These are phyloP conservation scores for Syngnathus rostellatus DNA, from an alignment of 2,797 vertebrate genomes.

Conservation along the genomic window DNA sequence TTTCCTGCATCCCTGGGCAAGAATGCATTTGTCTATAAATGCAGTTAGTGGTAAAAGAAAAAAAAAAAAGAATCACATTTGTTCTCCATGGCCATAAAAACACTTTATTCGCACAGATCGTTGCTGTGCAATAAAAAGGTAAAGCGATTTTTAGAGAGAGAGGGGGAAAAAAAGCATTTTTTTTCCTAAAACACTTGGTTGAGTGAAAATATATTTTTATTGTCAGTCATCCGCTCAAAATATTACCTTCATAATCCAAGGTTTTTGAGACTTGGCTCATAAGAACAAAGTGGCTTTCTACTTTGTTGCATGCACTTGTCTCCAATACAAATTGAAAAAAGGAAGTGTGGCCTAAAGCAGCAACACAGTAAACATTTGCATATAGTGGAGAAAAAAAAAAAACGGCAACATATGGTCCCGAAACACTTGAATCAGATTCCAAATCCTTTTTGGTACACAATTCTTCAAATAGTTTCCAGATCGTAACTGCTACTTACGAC, in stretches of 20 bases:
- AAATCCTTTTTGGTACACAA: no score
- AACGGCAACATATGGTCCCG: no score
- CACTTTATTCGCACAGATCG: not conserved
- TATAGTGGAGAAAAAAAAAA: no score
- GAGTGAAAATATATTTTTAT: not conserved
- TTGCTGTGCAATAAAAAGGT: not conserved
- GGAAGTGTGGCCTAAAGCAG: not conserved
- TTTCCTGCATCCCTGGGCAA: constrained; percentile 30
- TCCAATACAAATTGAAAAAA: not conserved
- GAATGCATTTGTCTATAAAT: constrained; percentile 21
- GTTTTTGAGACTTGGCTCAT: not conserved
- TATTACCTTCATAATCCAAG: not conserved
- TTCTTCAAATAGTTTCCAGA: no score
- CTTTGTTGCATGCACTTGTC: not conserved
- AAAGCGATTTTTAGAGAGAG: not conserved
- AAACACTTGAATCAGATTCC: no score
- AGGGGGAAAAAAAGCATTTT: not conserved
- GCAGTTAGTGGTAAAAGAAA: constrained; percentile 1
- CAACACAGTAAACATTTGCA: not conserved
- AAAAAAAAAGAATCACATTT: constrained; percentile 6
- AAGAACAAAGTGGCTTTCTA: not conserved
- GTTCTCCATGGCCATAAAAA: constrained; percentile 5
- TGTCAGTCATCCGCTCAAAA: not conserved
- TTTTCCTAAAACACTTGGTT: not conserved
- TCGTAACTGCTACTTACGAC: no score